Conservation (phyloP, 2,888 invertebrate species). For the Rhimphoctona megacephalus region DNA sequence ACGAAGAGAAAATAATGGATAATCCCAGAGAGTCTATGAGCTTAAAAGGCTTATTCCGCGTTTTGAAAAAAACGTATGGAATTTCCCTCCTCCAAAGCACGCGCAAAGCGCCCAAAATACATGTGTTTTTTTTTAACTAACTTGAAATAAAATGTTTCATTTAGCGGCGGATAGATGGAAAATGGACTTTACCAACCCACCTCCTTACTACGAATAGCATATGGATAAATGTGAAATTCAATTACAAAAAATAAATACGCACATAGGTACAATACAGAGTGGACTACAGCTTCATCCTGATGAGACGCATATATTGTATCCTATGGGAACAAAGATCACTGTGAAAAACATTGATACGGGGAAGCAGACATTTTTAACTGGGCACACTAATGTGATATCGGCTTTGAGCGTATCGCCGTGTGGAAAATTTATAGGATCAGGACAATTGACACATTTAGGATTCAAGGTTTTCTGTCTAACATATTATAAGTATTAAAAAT, state of each 20-base stretch:
- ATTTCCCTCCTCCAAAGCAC: too few species aligned
- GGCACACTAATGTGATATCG: slow-evolving; percentile 92
- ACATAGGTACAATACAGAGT: slow-evolving; percentile 81
- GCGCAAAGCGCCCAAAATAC: too few species aligned
- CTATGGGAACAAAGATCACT: slow-evolving; percentile 92
- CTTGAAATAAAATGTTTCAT: too few species aligned
- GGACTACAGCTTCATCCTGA: slow-evolving; percentile 91
- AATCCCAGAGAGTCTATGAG: too few species aligned
- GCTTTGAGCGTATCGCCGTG: slow-evolving; percentile 91
- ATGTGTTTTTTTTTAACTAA: too few species aligned
- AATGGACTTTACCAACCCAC: too few species aligned
- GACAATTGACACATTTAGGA: slow-evolving; percentile 96
- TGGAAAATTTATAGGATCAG: slow-evolving; percentile 94
- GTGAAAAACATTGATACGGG: slow-evolving; percentile 90
- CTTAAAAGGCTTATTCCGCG: too few species aligned
- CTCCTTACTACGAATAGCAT: too few species aligned
- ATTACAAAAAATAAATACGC: slow-evolving; percentile 24
- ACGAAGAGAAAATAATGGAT: too few species aligned
- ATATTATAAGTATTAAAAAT: background rate
- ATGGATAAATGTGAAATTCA: background rate
- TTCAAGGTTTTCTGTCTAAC: slow-evolving; percentile 88
- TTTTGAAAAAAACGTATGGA: too few species aligned
- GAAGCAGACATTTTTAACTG: slow-evolving; percentile 91
- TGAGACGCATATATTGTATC: slow-evolving; percentile 90
- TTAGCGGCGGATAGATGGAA: too few species aligned